Conservation (phyloP, 1,140 invertebrate genomes). For the Cryptotermes secundus region DNA sequence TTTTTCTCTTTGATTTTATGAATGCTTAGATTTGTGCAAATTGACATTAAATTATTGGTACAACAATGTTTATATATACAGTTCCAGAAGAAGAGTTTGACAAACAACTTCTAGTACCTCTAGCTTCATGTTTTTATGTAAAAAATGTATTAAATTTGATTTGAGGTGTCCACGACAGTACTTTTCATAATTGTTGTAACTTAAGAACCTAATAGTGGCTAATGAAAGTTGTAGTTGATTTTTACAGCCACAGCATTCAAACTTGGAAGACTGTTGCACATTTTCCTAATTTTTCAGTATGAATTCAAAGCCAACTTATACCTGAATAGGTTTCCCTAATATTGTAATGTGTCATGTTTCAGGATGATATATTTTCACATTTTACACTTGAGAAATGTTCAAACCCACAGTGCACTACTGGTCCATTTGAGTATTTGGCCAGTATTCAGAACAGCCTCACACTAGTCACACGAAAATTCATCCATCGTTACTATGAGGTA, state of each 20-base stretch:
- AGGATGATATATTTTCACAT: neutral
- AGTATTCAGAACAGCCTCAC: conserved; percentile 72
- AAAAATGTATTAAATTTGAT: neutral
- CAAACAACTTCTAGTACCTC: too few relatives aligned
- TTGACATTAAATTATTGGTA: too few relatives aligned
- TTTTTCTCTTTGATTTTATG: neutral
- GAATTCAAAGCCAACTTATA: too few relatives aligned
- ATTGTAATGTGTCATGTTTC: neutral
- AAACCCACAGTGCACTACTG: conserved; percentile 62
- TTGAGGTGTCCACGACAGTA: too few relatives aligned
- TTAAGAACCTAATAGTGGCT: neutral
- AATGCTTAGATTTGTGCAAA: too few relatives aligned
- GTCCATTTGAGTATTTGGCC: conserved; percentile 62
- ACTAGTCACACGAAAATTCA: conserved; percentile 62
- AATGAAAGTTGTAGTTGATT: neutral
- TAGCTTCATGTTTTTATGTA: neutral
- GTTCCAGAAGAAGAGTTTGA: too few relatives aligned
- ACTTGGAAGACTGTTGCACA: too few relatives aligned
- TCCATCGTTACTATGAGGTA: conserved; percentile 73
- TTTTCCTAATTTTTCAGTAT: too few relatives aligned
- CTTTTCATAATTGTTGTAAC: neutral
- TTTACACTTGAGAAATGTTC: conserved; percentile 59
- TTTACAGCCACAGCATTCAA: too few relatives aligned
- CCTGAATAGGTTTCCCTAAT: too few relatives aligned
- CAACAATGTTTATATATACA: too few relatives aligned